Conservation (phyloP, 2,888 invertebrate genomes). For the Monochamus alternatus region DNA sequence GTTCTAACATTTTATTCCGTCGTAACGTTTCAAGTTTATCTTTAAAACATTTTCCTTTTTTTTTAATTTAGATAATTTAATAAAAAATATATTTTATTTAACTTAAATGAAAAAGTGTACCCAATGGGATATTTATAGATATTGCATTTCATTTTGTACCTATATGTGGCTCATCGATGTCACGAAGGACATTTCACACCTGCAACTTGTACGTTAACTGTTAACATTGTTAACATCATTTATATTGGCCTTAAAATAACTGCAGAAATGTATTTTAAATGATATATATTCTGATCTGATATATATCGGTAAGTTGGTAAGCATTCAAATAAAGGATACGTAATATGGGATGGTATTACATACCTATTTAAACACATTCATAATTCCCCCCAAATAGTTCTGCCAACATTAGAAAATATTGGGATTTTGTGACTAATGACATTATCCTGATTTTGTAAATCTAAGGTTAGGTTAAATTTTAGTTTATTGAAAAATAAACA, state of each 20-base stretch:
- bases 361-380: background rate
- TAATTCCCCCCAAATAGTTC: conserved; percentile 6
- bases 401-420: background rate
- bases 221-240: too few relatives aligned
- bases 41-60: background rate
- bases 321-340: background rate
- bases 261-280: too few relatives aligned
- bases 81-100: too few relatives aligned
- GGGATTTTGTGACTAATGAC: conserved; percentile 14
- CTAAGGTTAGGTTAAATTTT: conserved; percentile 45
- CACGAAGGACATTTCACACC: too few relatives aligned
- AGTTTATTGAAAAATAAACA: conserved; percentile 32
- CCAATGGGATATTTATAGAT: too few relatives aligned
- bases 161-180: too few relatives aligned
- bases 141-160: too few relatives aligned
- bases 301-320: background rate
- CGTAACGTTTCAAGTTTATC: background rate
- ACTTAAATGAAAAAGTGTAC: too few relatives aligned
- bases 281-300: background rate
- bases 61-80: too few relatives aligned
- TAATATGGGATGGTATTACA: too few relatives aligned
- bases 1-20: background rate
- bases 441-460: conserved; percentile 36
- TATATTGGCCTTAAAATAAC: too few relatives aligned
- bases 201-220: too few relatives aligned